Evolutionary conservation across 2,888 invertebrate genomes (phyloP).

Genomic region (Malacosoma neustria): DNA sequence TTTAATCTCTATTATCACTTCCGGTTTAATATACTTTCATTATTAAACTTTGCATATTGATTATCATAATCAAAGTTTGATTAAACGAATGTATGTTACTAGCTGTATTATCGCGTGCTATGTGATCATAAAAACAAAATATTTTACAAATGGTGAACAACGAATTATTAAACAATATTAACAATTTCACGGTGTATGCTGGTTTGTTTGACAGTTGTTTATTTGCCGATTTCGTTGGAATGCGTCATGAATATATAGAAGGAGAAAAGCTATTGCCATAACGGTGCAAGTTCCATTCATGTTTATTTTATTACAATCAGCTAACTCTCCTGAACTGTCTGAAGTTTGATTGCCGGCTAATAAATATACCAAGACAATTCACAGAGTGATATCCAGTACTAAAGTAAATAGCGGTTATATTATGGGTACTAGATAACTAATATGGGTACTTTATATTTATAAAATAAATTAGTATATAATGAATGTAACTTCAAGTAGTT

Average conservation of each 20-base stretch:
- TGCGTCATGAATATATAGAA: slow-evolving; percentile 9
- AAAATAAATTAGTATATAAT: no score
- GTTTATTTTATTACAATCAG: no score
- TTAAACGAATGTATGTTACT: background rate
- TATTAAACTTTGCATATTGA: background rate
- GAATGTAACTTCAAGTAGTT: no score
- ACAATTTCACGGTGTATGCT: slow-evolving; percentile 35
- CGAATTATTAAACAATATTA: slow-evolving; percentile 34
- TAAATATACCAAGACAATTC: no score
- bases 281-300: slow-evolving; percentile 1
- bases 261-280: slow-evolving; percentile 19
- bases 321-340: no score
- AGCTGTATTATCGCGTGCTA: slow-evolving; percentile 15
- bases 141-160: slow-evolving; percentile 12
- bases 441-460: no score
- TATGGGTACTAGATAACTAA: no score
- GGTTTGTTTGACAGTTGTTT: slow-evolving; percentile 32
- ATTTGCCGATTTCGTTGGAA: slow-evolving; percentile 17
- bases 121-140: slow-evolving; percentile 13
- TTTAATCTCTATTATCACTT: no score
- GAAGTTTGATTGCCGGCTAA: no score
- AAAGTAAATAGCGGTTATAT: no score
- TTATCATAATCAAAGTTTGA: no score
- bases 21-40: background rate
- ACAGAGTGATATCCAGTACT: no score